Conservation (phyloP, 2,888 invertebrate species). For the Kuschelorhynchus macadamiae region DNA sequence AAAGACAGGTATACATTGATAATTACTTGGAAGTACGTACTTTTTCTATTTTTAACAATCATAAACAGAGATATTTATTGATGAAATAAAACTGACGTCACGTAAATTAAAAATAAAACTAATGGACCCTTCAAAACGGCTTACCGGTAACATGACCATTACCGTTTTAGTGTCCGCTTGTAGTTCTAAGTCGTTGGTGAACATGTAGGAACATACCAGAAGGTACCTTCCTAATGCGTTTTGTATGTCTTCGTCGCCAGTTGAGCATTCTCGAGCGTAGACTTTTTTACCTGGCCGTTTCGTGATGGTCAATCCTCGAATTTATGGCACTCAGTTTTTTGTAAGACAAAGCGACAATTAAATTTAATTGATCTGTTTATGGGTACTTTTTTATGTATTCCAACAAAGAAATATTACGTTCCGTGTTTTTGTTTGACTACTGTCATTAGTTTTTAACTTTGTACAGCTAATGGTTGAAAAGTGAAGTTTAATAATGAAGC, state of each 20-base stretch:
- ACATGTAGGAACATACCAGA: constrained; percentile 42
- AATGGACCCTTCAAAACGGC: not conserved
- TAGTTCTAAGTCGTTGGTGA: constrained; percentile 8
- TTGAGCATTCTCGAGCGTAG: constrained; percentile 27
- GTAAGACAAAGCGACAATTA: constrained; percentile 15
- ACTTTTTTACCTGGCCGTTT: constrained; percentile 16
- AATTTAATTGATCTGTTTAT: constrained; percentile 24
- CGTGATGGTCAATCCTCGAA: constrained; percentile 17
- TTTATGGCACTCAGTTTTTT: constrained; percentile 20
- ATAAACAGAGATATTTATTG: no score
- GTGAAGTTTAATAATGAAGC: no score
- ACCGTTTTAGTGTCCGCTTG: not conserved
- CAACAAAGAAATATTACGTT: no score
- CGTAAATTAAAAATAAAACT: not conserved
- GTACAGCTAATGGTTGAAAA: no score
- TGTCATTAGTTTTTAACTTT: no score
- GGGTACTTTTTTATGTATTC: not conserved
- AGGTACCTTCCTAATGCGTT: constrained; percentile 61
- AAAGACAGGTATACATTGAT: no score
- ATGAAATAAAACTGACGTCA: no score
- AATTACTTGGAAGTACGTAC: no score
- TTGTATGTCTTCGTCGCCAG: constrained; percentile 61
- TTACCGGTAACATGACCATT: constrained; percentile 3
- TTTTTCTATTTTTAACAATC: no score
- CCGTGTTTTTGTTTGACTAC: no score